phyloP scores from a whole-genome alignment of 92 coral and sea anemone genomes.

The Desmophyllum pertusum region DNA sequence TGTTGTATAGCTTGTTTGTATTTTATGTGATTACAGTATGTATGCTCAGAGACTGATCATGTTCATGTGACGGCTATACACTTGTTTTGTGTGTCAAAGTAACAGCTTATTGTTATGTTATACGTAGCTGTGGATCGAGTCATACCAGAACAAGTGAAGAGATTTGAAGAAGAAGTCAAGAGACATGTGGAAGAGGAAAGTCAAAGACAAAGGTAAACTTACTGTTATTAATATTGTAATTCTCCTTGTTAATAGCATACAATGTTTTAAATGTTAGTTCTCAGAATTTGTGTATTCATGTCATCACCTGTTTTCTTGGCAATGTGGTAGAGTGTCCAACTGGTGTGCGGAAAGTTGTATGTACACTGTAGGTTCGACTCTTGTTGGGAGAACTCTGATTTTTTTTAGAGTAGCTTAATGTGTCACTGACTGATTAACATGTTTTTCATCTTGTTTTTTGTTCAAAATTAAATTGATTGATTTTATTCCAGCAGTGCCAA shows the following conservation, averaged over 20 bases:
- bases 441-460: background rate
- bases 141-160: constrained; percentile 91
- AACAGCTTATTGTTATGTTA: background rate
- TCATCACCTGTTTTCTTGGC: too few relatives aligned
- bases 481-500: constrained; percentile 49
- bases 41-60: too few relatives aligned
- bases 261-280: background rate
- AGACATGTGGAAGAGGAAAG: constrained; percentile 90
- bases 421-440: background rate
- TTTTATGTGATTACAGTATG: too few relatives aligned
- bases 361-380: too few relatives aligned
- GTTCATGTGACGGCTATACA: too few relatives aligned
- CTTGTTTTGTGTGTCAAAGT: too few relatives aligned
- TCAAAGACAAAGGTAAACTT: constrained; percentile 57
- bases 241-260: background rate
- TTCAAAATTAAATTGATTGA: too few relatives aligned
- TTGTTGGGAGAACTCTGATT: too few relatives aligned
- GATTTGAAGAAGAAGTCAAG: constrained; percentile 89
- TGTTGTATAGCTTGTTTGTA: too few relatives aligned
- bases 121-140: constrained; percentile 83
- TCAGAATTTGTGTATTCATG: background rate
- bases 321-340: too few relatives aligned
- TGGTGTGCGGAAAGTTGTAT: too few relatives aligned
- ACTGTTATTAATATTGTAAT: background rate
- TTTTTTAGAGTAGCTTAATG: too few relatives aligned